These are phyloP conservation scores for Macrochelys suwanniensis DNA, from an alignment of 2,797 vertebrate species.

Conservation along the genomic window DNA sequence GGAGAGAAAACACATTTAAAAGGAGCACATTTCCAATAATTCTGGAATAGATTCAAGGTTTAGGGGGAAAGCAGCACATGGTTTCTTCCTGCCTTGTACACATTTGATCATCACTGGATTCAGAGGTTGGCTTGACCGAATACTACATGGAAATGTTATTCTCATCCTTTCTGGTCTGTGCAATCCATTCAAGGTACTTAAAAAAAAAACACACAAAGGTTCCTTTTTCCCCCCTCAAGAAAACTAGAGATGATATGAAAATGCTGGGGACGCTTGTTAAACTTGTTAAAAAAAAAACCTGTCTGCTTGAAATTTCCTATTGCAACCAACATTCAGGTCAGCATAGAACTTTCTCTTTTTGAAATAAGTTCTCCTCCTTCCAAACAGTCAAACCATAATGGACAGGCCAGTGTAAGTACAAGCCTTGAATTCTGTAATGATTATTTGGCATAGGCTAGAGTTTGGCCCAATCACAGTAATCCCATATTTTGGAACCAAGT, in stretches of 20 bases:
- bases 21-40: neutral
- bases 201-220: neutral
- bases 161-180: neutral
- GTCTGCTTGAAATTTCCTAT: neutral
- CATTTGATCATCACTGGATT: neutral
- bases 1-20: neutral
- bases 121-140: neutral
- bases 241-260: neutral
- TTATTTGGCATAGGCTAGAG: neutral
- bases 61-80: neutral
- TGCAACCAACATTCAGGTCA: constrained; percentile 20
- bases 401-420: neutral
- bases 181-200: neutral
- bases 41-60: neutral
- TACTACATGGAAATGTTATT: neutral
- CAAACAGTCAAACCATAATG: neutral
- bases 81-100: neutral
- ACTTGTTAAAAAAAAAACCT: neutral
- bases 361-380: constrained; percentile 12
- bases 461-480: neutral
- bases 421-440: constrained; percentile 9
- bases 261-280: neutral
- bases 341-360: neutral
- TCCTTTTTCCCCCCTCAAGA: neutral
- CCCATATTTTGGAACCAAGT: rapidly evolving